Conservation (phyloP, 2,113 vertebrate species). For the Syrmaticus mikado region DNA sequence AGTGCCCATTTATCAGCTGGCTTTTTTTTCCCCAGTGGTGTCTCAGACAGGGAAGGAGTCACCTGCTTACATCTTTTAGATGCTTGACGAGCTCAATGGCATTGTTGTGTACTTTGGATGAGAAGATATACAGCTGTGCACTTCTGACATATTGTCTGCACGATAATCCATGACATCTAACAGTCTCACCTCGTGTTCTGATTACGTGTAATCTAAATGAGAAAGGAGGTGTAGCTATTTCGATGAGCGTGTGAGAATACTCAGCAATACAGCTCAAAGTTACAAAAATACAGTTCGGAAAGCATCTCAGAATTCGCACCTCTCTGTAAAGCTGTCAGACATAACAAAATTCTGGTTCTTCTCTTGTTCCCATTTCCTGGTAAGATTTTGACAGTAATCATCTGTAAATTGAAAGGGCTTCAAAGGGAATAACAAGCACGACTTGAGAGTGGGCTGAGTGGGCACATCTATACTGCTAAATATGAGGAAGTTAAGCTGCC, state of each 20-base stretch:
- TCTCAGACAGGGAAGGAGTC: not conserved
- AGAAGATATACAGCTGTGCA: not conserved
- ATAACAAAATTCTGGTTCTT: not conserved
- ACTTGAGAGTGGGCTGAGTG: too few species aligned
- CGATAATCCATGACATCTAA: not conserved
- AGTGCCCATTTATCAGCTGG: not conserved
- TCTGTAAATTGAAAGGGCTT: not conserved
- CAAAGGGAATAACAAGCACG: not conserved
- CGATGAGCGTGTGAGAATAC: not conserved
- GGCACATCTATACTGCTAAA: not conserved
- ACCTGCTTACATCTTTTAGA: not conserved
- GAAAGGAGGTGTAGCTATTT: accelerated
- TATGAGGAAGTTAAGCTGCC: not conserved
- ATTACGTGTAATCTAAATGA: not conserved
- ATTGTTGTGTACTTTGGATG: not conserved
- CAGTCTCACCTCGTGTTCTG: not conserved
- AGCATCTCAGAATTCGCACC: not conserved
- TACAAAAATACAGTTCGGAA: not conserved
- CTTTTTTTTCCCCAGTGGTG: not conserved
- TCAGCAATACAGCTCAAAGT: not conserved
- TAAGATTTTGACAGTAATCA: not conserved
- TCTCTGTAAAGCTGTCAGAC: not conserved
- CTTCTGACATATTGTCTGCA: not conserved
- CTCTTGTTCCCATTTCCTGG: not conserved
- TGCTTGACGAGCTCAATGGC: not conserved